Evolutionary conservation across 2,888 invertebrate genomes (phyloP).

Genomic region (Protodeltote pygarga): DNA sequence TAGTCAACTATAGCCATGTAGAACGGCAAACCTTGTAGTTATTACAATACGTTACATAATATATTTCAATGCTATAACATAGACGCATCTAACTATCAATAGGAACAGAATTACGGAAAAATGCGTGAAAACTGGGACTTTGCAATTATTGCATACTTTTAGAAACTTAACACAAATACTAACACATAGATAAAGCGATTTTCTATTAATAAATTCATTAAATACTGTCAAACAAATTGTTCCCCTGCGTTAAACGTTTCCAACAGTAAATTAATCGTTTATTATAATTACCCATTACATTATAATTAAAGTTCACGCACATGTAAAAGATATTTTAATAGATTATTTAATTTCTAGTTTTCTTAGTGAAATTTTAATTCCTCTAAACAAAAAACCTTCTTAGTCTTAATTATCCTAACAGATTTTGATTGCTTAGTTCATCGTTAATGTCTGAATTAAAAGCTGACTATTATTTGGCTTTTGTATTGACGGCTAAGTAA

Average conservation of each 20-base stretch:
- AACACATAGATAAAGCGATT: slow-evolving; percentile 25
- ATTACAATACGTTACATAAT: slow-evolving; percentile 9
- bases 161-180: slow-evolving; percentile 39
- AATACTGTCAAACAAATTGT: slow-evolving; percentile 58
- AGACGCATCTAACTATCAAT: slow-evolving; percentile 24
- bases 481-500: slow-evolving; percentile 35
- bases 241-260: slow-evolving; percentile 44
- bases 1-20: slow-evolving; percentile 13
- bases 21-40: slow-evolving; percentile 6
- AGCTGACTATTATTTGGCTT: slow-evolving; percentile 28
- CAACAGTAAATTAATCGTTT: slow-evolving; percentile 38
- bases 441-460: slow-evolving; percentile 17
- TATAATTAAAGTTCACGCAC: slow-evolving; percentile 24
- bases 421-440: slow-evolving; percentile 35
- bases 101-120: slow-evolving; percentile 31
- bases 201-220: slow-evolving; percentile 44
- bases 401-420: slow-evolving; percentile 31
- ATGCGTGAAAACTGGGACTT: slow-evolving; percentile 8
- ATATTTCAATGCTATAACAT: slow-evolving; percentile 27
- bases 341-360: slow-evolving; percentile 35
- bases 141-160: slow-evolving; percentile 17
- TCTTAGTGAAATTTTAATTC: slow-evolving; percentile 29
- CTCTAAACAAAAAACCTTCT: slow-evolving; percentile 25
- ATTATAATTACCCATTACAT: slow-evolving; percentile 42
- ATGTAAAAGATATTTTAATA: slow-evolving; percentile 32